A percentile compares a stretch with the other conserved stretches of the same genome.
phyloP scores from a whole-genome alignment of 2,113 vertebrate genomes.

The Eupsittula cactorum region DNA sequence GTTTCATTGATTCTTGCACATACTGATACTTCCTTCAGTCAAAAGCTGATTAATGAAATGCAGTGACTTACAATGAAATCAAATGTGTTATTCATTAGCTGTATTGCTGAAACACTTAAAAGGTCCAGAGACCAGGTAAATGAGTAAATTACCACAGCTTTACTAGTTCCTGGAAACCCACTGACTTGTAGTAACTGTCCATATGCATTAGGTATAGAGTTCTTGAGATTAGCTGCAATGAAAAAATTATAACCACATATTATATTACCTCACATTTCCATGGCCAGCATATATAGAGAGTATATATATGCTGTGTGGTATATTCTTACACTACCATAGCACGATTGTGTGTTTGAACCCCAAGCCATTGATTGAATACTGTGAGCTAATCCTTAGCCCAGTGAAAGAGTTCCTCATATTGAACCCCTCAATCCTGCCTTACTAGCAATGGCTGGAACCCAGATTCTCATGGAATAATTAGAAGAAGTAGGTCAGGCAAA shows the following conservation, averaged over 20 bases:
- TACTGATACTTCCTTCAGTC: not conserved
- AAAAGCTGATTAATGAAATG: not conserved
- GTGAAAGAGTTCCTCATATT: not conserved
- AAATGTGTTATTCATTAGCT: not conserved
- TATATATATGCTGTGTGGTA: not conserved
- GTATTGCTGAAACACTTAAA: not conserved
- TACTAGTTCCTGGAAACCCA: not conserved
- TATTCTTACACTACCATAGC: not conserved
- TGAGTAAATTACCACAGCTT: not conserved
- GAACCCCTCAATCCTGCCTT: not conserved
- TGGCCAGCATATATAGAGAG: not conserved
- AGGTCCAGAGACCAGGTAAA: not conserved
- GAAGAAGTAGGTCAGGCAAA: not conserved
- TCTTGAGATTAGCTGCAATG: not conserved
- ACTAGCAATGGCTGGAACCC: not conserved
- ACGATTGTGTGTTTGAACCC: not conserved
- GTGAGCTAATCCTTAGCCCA: not conserved
- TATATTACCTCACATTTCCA: not conserved
- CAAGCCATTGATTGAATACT: not conserved
- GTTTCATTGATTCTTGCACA: not conserved
- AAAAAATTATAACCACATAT: fast-evolving
- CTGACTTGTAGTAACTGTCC: not conserved
- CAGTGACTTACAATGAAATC: not conserved
- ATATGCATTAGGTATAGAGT: not conserved
- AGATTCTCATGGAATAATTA: not conserved